phyloP scores from a whole-genome alignment of 2,888 invertebrate species.

The Philereme transversata region DNA sequence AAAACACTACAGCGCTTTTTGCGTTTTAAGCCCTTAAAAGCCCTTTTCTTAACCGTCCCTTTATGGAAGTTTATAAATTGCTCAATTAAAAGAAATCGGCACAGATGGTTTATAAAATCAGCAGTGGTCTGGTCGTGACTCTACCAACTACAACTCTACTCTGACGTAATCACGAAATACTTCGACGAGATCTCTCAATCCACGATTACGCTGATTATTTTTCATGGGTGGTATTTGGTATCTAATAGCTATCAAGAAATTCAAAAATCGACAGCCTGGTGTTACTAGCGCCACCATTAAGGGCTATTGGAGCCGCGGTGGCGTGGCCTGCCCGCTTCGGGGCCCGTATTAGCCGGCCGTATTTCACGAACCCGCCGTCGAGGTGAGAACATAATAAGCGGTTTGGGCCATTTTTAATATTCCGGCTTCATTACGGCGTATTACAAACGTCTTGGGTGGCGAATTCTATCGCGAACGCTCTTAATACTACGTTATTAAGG shows the following conservation, averaged over 20 bases:
- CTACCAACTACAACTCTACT: slow-evolving; percentile 8
- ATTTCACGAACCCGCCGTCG: slow-evolving; percentile 77
- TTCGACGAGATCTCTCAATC: slow-evolving; percentile 21
- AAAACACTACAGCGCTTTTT: no score
- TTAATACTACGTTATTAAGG: slow-evolving; percentile 80
- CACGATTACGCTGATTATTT: slow-evolving; percentile 24
- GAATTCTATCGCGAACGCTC: slow-evolving; percentile 82
- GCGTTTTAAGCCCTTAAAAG: no score
- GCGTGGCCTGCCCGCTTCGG: slow-evolving; percentile 50
- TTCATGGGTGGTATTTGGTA: slow-evolving; percentile 36
- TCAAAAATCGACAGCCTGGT: slow-evolving; percentile 26
- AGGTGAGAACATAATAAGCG: slow-evolving; percentile 84
- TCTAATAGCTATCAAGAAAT: slow-evolving; percentile 36
- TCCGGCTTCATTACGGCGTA: slow-evolving; percentile 82
- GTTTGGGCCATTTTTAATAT: slow-evolving; percentile 82
- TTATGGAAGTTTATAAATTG: slow-evolving; percentile 22
- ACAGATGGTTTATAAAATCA: slow-evolving; percentile 17
- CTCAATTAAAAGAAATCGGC: slow-evolving; percentile 26
- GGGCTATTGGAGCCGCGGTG: slow-evolving; percentile 55
- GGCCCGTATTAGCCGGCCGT: slow-evolving; percentile 77
- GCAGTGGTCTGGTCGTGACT: slow-evolving; percentile 12
- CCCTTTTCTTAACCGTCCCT: no score
- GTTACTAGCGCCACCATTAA: slow-evolving; percentile 66
- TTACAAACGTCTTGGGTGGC: slow-evolving; percentile 84
- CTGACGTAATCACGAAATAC: slow-evolving; percentile 19